These are phyloP conservation scores for Nesidiocoris tenuis DNA, from an alignment of 2,888 invertebrate species.

Conservation along the genomic window DNA sequence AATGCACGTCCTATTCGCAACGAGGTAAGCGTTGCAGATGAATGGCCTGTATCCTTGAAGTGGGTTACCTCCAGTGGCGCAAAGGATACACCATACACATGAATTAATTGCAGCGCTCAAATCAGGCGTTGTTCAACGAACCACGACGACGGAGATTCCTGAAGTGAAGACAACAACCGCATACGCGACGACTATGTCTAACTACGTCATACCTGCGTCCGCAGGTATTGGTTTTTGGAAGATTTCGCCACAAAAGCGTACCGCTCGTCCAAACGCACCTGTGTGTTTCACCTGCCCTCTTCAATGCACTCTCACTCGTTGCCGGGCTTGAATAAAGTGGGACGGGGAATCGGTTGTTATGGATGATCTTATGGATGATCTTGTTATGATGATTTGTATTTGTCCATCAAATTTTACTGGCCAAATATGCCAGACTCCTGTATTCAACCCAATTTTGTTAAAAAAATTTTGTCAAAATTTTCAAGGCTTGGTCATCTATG, in stretches of 20 bases:
- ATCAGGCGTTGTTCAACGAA: slow-evolving; percentile 12
- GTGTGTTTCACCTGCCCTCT: not conserved
- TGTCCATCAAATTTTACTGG: too few species aligned
- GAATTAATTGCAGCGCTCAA: slow-evolving; percentile 32
- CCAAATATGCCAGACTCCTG: too few species aligned
- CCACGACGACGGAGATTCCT: slow-evolving; percentile 17
- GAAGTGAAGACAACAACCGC: slow-evolving; percentile 5
- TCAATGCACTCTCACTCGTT: not conserved
- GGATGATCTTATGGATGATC: too few species aligned
- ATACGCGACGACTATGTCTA: slow-evolving; percentile 12
- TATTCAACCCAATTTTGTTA: too few species aligned
- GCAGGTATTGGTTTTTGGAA: slow-evolving; percentile 18
- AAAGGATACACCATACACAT: not conserved
- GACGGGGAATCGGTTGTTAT: too few species aligned
- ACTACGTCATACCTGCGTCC: slow-evolving; percentile 40
- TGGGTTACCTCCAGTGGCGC: too few species aligned
- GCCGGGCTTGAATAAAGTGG: not conserved
- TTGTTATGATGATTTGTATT: too few species aligned
- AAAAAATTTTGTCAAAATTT: too few species aligned
- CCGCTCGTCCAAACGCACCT: not conserved
- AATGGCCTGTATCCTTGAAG: too few species aligned
- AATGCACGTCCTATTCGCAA: too few species aligned
- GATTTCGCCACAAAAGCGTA: not conserved
- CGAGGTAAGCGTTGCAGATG: too few species aligned
- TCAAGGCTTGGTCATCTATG: too few species aligned